Base-by-base conservation (phyloP, 64 coral and sea anemone species). In the Hydrozoanthus tunicans region DNA sequence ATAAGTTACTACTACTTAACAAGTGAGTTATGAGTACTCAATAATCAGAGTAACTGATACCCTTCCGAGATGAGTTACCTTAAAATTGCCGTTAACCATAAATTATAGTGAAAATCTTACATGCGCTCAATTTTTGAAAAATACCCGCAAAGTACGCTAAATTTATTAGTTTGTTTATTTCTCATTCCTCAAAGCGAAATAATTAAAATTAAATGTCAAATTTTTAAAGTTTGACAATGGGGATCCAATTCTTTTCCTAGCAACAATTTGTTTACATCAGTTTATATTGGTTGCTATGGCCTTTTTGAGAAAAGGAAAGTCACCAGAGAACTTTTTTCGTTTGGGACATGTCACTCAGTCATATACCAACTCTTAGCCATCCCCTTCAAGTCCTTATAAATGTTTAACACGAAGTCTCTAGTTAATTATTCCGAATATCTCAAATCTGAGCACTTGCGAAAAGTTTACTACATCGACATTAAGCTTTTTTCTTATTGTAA, bases 261-360 rank as follows among this genome's bases (percentile, higher is more conserved):
- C 80, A 82, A 82, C 80, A 26, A 82, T 12, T 82, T 82, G 80
- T 82, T 66, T 82, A 82, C 62, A 64, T 82, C 62, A 82, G 60
- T 12, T 66, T 82, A 53, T 8, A 65, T 82, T 12, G 80, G 80
- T 82, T 82, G 80, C 80, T 82, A 82, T 82, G 80, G 60, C 15
- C 14, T 64, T 3, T 83, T 83, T 83, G 62, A 13, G 63, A 69
- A 83, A 83, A 69, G 62, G 12, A 63, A 5, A 53, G 12, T 9
- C 52, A 0, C 61, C 62, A 64, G 24, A 32, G 80, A 13, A 11
- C 59, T 83, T 53, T 13, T 53, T 83, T 17, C 67, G 61, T 32
- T 64, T 6, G 81, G 81, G 32, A 69, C 81, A 53, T 20, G 66
- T 83, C 61, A 83, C 43, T 52, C 13, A 64, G 60, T 82, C 61